phyloP scores from a whole-genome alignment of 2,797 vertebrate genomes.

The Poeciliopsis gracilis region DNA sequence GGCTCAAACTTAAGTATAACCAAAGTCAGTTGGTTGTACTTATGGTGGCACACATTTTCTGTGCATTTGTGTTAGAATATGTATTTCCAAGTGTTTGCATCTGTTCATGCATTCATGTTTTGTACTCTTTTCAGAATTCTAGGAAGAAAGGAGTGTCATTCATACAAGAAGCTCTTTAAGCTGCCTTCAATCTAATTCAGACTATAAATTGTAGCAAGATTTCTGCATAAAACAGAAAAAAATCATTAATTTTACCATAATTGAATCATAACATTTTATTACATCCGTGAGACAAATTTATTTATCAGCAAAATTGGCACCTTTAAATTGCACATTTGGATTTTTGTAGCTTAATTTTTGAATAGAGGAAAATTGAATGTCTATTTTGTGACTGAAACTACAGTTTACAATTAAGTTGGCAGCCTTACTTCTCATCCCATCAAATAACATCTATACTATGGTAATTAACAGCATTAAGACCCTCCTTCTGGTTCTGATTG shows the following conservation, averaged over 20 bases:
- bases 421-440: too few relatives aligned
- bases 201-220: too few relatives aligned
- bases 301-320: neutral
- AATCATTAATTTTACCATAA: neutral
- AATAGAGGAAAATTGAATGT: neutral
- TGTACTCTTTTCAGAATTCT: constrained; percentile 11
- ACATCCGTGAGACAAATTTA: neutral
- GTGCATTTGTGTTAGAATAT: neutral
- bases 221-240: neutral
- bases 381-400: neutral
- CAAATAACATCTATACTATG: too few relatives aligned
- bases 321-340: neutral
- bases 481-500: too few relatives aligned
- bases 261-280: neutral
- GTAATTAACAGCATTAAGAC: too few relatives aligned
- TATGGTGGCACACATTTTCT: constrained; percentile 12
- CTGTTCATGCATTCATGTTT: constrained; percentile 14
- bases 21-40: constrained; percentile 11
- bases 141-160: constrained; percentile 7
- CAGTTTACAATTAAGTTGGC: neutral
- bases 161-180: constrained; percentile 21
- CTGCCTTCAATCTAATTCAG: constrained; percentile 18
- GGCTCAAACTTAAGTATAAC: constrained; percentile 16
- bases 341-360: neutral
- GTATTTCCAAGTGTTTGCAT: neutral